These are phyloP conservation scores for Mirounga angustirostris DNA, from an alignment of 2,113 vertebrate genomes.

Conservation along the genomic window DNA sequence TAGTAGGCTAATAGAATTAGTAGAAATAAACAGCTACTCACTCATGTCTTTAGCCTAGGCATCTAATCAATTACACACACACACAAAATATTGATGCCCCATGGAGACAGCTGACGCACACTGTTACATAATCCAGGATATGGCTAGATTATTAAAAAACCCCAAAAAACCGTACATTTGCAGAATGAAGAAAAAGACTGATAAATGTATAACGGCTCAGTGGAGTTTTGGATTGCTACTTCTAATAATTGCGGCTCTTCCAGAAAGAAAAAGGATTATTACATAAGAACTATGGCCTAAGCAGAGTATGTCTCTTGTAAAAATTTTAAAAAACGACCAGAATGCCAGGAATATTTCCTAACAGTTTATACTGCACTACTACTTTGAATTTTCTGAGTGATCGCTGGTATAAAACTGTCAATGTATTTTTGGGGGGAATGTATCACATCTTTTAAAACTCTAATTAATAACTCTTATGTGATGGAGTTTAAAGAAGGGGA, in stretches of 20 bases:
- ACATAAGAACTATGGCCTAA: neutral
- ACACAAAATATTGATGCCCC: neutral
- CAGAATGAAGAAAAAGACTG: neutral
- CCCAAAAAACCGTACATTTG: neutral
- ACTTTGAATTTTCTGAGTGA: conserved; percentile 24
- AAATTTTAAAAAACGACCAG: neutral
- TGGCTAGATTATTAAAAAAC: neutral
- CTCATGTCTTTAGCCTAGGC: neutral
- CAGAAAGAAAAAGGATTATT: conserved; percentile 2
- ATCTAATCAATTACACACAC: conserved; percentile 10
- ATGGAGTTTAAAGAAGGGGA: neutral
- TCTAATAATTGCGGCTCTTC: conserved; percentile 7
- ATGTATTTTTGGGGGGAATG: neutral
- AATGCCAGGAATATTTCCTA: conserved; percentile 36
- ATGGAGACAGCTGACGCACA: neutral
- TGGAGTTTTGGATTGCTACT: neutral
- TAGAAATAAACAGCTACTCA: neutral
- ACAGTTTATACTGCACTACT: conserved; percentile 28
- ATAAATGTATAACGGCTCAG: neutral
- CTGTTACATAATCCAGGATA: neutral
- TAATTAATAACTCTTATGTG: neutral
- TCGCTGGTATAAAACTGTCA: neutral
- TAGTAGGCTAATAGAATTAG: neutral
- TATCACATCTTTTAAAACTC: conserved; percentile 18
- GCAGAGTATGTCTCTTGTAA: conserved; percentile 34